A percentile compares a stretch with the other conserved stretches of the same genome.
Evolutionary conservation across 2,113 vertebrate genomes (phyloP).

Genomic region (Hyperopisus bebe): DNA sequence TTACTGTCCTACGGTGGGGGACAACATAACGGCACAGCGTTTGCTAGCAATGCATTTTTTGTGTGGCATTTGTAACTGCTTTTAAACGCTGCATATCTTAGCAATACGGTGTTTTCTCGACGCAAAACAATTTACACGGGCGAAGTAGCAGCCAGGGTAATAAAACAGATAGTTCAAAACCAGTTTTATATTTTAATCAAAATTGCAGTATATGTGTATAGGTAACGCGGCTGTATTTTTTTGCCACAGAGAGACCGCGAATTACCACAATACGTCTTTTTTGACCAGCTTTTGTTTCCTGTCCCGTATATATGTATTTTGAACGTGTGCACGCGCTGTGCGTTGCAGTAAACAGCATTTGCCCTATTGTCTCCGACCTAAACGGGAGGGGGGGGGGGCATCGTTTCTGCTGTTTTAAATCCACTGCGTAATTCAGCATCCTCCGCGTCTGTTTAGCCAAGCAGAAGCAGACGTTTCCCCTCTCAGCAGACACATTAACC

Average conservation of each 20-base stretch:
- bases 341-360: neutral
- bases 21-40: neutral
- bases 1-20: neutral
- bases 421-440: neutral
- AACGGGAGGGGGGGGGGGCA: neutral
- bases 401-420: neutral
- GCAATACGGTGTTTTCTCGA: neutral
- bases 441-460: neutral
- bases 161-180: neutral
- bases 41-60: slow-evolving; percentile 4
- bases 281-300: neutral
- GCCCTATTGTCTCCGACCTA: neutral
- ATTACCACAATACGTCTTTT: neutral
- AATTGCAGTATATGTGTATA: neutral
- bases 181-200: slow-evolving; percentile 4
- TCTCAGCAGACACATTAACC: neutral
- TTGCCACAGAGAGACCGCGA: neutral
- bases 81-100: neutral
- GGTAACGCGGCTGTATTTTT: neutral
- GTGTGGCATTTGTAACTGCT: neutral
- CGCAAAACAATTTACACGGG: neutral
- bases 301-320: neutral
- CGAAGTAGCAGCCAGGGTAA: neutral
- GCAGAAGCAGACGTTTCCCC: neutral
- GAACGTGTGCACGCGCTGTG: neutral